These are phyloP conservation scores for Diarsia mendica DNA, from an alignment of 2,888 invertebrate species.

Conservation along the genomic window DNA sequence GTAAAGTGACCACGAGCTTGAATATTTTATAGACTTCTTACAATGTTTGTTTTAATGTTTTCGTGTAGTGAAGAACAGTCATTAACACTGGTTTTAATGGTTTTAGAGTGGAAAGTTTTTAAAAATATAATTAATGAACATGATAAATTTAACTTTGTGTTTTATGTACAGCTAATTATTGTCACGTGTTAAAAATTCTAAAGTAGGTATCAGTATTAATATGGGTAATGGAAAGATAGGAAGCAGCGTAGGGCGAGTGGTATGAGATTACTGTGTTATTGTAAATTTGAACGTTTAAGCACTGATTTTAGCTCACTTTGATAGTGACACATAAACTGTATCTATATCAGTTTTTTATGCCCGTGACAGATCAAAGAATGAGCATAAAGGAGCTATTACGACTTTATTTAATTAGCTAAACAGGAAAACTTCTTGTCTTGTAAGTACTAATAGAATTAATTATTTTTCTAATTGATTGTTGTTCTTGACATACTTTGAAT, in stretches of 20 bases:
- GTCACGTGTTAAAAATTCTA: not conserved
- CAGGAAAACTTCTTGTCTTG: not conserved
- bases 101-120: constrained; percentile 12
- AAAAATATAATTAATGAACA: not conserved
- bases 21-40: constrained; percentile 32
- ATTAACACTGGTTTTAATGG: constrained; percentile 4
- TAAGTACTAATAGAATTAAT: not conserved
- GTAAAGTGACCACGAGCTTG: constrained; percentile 34
- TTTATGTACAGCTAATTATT: not conserved
- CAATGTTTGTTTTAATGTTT: not conserved
- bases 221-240: not conserved
- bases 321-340: not conserved
- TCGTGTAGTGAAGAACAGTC: not conserved
- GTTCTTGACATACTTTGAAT: not conserved
- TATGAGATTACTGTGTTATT: not conserved
- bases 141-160: not conserved
- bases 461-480: not conserved
- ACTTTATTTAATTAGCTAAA: not conserved
- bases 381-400: not conserved
- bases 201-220: not conserved
- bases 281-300: not conserved
- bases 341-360: not conserved
- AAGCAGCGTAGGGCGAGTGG: not conserved
- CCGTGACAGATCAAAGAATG: not conserved
- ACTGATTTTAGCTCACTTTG: not conserved